phyloP scores from a whole-genome alignment of 2,888 invertebrate species.

The Ophion ellenae region DNA sequence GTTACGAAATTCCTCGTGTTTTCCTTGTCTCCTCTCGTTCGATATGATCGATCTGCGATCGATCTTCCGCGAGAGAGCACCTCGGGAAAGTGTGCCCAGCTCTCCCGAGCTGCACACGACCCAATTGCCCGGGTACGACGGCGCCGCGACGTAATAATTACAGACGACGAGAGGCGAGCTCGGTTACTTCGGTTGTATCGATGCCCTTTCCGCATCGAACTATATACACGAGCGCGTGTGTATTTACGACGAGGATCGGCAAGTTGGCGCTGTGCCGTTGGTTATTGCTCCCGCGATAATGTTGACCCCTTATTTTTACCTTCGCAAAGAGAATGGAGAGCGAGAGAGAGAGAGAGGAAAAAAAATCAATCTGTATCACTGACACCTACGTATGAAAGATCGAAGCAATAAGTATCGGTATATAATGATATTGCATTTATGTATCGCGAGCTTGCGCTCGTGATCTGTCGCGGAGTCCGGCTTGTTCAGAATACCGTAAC shows the following conservation, averaged over 20 bases:
- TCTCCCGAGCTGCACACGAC: constrained; percentile 54
- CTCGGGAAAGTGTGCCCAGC: constrained; percentile 31
- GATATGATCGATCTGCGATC: constrained; percentile 47
- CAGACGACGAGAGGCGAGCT: constrained; percentile 58
- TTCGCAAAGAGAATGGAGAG: constrained; percentile 38
- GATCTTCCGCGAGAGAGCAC: constrained; percentile 52
- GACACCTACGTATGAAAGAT: constrained; percentile 57
- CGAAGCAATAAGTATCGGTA: constrained; percentile 50
- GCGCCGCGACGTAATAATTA: constrained; percentile 67
- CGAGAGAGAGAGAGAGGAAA: constrained; percentile 17
- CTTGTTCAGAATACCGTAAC: constrained; percentile 53
- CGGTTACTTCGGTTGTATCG: constrained; percentile 59
- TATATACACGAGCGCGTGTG: neutral
- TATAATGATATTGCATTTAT: constrained; percentile 36
- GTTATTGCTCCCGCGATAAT: constrained; percentile 47
- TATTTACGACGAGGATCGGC: constrained; percentile 48
- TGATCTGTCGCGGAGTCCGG: constrained; percentile 57
- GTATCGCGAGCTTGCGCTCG: constrained; percentile 40
- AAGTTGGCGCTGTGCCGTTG: constrained; percentile 39
- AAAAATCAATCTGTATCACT: constrained; percentile 39
- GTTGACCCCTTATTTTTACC: constrained; percentile 8
- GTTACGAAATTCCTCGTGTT: constrained; percentile 25
- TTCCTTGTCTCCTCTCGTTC: constrained; percentile 1
- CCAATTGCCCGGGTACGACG: constrained; percentile 63
- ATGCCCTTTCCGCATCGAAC: constrained; percentile 22